phyloP scores from a whole-genome alignment of 2,113 vertebrate species.

The Apteryx owenii region DNA sequence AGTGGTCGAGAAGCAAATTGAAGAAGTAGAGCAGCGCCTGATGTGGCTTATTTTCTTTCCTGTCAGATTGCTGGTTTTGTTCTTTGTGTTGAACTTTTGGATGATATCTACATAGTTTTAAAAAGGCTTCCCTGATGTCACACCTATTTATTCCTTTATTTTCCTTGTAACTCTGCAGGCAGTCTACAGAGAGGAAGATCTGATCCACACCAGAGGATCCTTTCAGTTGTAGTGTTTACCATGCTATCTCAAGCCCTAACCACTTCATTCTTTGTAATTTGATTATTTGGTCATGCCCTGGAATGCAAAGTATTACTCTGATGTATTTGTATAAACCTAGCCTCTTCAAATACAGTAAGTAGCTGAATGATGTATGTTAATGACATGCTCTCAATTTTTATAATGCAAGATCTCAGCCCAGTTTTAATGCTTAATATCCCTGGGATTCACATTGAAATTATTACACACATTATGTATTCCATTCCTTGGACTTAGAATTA shows the following conservation, averaged over 20 bases:
- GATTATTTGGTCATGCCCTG: slow-evolving; percentile 78
- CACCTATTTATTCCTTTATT: slow-evolving; percentile 55
- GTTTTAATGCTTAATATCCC: slow-evolving; percentile 79
- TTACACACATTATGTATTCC: slow-evolving; percentile 77
- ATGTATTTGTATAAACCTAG: slow-evolving; percentile 74
- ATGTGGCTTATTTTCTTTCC: slow-evolving; percentile 31
- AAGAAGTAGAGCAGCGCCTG: slow-evolving; percentile 33
- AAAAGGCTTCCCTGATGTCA: slow-evolving; percentile 59
- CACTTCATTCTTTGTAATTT: slow-evolving; percentile 71
- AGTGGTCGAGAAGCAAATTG: slow-evolving; percentile 30
- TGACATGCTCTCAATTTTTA: slow-evolving; percentile 79
- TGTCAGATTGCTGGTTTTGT: slow-evolving; percentile 68
- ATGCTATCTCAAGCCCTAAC: slow-evolving; percentile 56
- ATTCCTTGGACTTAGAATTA: slow-evolving; percentile 78
- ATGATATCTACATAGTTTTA: slow-evolving; percentile 54
- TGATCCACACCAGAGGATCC: slow-evolving; percentile 21
- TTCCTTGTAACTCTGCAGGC: neutral
- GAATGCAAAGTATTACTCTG: slow-evolving; percentile 76
- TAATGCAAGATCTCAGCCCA: slow-evolving; percentile 78
- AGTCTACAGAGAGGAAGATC: slow-evolving; percentile 29
- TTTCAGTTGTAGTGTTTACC: slow-evolving; percentile 66
- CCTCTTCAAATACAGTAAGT: slow-evolving; percentile 72
- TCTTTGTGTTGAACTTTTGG: slow-evolving; percentile 66
- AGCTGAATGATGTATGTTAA: slow-evolving; percentile 80
- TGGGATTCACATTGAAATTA: slow-evolving; percentile 79